Percentiles rank a stretch among this genome's conserved stretches.
Evolutionary conservation across 2,888 invertebrate genomes (phyloP).

Genomic region (Margaritifera margaritifera): DNA sequence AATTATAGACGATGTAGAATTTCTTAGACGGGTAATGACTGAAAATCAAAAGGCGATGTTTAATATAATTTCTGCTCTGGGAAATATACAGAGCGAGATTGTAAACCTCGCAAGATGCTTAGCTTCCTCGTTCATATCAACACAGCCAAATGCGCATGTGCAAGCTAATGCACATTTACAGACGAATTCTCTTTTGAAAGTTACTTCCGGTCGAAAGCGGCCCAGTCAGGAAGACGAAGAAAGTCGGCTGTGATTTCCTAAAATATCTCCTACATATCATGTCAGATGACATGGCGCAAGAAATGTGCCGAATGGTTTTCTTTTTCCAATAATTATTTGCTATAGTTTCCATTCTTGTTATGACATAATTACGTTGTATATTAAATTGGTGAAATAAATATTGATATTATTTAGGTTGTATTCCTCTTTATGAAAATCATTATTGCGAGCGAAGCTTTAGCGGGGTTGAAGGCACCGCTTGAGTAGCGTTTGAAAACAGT

Average conservation of each 20-base stretch:
- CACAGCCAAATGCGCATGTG: conserved; percentile 36
- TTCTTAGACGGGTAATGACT: conserved; percentile 69
- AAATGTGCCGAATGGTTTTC: no score
- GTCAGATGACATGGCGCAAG: no score
- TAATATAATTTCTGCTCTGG: conserved; percentile 70
- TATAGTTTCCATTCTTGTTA: no score
- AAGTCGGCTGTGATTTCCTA: conserved; percentile 20
- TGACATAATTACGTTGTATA: no score
- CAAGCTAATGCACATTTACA: conserved; percentile 32
- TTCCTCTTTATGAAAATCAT: no score
- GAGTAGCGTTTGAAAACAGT: no score
- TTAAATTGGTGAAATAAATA: no score
- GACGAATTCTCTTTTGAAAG: conserved; percentile 24
- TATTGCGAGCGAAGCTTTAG: no score
- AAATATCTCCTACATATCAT: no score
- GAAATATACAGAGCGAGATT: conserved; percentile 71
- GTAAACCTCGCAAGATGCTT: conserved; percentile 63
- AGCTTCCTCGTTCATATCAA: conserved; percentile 45
- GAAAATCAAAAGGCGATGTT: conserved; percentile 72
- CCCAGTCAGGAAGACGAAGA: conserved; percentile 38
- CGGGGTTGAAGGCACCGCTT: no score
- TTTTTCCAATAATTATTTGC: no score
- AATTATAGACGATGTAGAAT: conserved; percentile 71
- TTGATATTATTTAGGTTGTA: no score
- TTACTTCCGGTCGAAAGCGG: conserved; percentile 20